Percentiles rank a stretch among this genome's conserved stretches.
phyloP scores from a whole-genome alignment of 2,797 vertebrate genomes.

The Cryptoblepharus egeriae region DNA sequence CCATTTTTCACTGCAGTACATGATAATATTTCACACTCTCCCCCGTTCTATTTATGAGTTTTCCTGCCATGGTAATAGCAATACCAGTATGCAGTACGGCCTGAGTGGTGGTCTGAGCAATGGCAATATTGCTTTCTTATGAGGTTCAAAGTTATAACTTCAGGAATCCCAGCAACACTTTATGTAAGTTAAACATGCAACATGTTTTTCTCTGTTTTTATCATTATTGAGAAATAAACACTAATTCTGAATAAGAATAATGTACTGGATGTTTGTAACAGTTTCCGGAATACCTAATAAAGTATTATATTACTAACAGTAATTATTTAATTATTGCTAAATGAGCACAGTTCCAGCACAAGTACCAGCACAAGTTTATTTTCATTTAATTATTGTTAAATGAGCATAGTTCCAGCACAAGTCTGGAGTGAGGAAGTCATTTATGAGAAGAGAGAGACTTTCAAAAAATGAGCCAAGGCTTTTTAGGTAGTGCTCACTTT shows the following conservation, averaged over 20 bases:
- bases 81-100: background rate
- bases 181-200: background rate
- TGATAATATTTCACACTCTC: background rate
- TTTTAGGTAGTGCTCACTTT: too few relatives aligned
- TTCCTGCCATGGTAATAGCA: background rate
- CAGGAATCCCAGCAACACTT: background rate
- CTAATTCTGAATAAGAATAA: background rate
- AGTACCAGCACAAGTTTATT: too few relatives aligned
- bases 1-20: background rate
- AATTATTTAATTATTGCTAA: too few relatives aligned
- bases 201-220: background rate
- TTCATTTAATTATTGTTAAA: too few relatives aligned
- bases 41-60: constrained; percentile 15
- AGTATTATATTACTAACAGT: too few relatives aligned
- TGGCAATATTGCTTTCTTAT: background rate
- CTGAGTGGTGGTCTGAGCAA: background rate
- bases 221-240: background rate
- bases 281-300: background rate
- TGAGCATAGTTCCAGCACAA: too few relatives aligned
- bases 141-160: background rate
- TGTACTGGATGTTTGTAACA: background rate
- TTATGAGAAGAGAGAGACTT: too few relatives aligned
- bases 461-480: too few relatives aligned
- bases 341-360: too few relatives aligned
- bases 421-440: too few relatives aligned